Conservation (phyloP, 2,113 vertebrate species). For the Nipponia nippon region DNA sequence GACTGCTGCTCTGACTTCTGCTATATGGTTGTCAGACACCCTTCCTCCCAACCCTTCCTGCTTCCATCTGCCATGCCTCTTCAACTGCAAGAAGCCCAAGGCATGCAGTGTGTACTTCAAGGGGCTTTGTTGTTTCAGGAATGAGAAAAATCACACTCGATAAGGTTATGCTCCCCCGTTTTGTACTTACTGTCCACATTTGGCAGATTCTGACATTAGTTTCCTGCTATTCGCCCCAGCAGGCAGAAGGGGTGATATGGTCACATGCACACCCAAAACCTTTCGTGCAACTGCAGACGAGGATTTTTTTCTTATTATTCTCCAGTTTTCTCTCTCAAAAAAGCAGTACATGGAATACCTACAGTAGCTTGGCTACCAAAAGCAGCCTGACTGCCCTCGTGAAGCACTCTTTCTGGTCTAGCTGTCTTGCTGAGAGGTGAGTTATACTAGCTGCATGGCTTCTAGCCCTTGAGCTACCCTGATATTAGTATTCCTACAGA, state of each 20-base stretch:
- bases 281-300: background rate
- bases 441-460: background rate
- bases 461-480: background rate
- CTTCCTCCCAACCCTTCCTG: background rate
- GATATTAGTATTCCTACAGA: background rate
- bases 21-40: background rate
- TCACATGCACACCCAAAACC: background rate
- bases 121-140: background rate
- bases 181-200: background rate
- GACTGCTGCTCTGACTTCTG: background rate
- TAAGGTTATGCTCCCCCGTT: background rate
- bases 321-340: background rate
- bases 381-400: background rate
- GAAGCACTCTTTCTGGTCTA: background rate
- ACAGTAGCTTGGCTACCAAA: background rate
- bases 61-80: background rate
- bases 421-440: background rate
- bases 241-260: background rate
- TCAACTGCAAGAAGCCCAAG: background rate
- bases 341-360: background rate
- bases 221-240: background rate
- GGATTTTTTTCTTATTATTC: background rate
- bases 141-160: background rate
- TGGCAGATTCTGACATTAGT: background rate
- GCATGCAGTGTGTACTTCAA: background rate